Conservation (phyloP, 2,888 invertebrate genomes). For the Phlogophora meticulosa region DNA sequence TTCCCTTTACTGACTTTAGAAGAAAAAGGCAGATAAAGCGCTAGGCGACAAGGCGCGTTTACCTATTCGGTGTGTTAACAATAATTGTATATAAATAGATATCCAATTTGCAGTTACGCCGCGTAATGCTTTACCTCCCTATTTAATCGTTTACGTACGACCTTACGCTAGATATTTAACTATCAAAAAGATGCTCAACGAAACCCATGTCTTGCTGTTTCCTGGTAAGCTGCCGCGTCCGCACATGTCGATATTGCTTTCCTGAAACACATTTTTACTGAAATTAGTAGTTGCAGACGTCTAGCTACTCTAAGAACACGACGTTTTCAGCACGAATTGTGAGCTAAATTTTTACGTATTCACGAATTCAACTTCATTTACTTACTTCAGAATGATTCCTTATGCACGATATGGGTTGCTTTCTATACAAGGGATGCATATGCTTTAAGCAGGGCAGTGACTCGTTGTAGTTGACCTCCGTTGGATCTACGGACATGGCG, state of each 20-base stretch:
- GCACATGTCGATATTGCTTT: constrained; percentile 93
- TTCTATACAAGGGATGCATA: constrained; percentile 92
- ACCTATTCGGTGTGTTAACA: background rate
- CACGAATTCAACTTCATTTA: background rate
- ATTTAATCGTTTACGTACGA: background rate
- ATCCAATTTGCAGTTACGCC: background rate
- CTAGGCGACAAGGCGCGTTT: background rate
- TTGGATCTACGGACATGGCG: constrained; percentile 83
- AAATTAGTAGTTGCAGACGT: too few species aligned
- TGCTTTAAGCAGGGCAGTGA: constrained; percentile 92
- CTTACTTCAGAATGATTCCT: constrained; percentile 94
- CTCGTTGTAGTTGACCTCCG: constrained; percentile 90
- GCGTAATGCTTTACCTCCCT: background rate
- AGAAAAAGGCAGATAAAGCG: constrained; percentile 11
- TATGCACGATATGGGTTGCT: constrained; percentile 94
- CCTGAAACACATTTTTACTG: constrained; percentile 82
- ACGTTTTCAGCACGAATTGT: too few species aligned
- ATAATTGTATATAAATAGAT: background rate
- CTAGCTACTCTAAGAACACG: too few species aligned
- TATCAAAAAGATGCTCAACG: constrained; percentile 67
- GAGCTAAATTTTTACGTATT: too few species aligned
- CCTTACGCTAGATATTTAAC: constrained; percentile 58
- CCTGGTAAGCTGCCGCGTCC: constrained; percentile 86
- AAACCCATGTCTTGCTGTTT: constrained; percentile 70
- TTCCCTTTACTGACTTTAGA: background rate